These are phyloP conservation scores for Argopecten irradians DNA, from an alignment of 1,140 invertebrate genomes.

Conservation along the genomic window DNA sequence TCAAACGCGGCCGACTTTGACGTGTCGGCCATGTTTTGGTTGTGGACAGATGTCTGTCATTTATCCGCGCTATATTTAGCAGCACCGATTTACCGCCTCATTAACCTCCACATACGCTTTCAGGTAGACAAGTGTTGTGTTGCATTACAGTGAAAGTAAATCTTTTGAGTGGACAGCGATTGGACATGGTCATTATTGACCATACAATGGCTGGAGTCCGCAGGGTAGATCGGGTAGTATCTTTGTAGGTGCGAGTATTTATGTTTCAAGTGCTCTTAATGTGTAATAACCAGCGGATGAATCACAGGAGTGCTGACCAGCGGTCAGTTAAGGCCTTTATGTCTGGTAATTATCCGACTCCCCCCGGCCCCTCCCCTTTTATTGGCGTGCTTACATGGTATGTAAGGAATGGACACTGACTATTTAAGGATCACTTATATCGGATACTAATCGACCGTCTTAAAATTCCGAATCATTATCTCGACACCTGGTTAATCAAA, in stretches of 20 bases:
- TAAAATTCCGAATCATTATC: background rate
- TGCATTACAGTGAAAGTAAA: background rate
- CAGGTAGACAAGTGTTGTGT: background rate
- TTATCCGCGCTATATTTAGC: background rate
- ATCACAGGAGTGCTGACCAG: background rate
- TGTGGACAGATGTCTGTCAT: background rate
- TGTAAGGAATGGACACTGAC: background rate
- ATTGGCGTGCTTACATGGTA: background rate
- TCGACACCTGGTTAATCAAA: background rate
- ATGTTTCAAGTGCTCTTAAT: background rate
- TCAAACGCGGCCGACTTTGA: background rate
- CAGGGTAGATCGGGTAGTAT: background rate
- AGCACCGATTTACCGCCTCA: background rate
- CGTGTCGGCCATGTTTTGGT: background rate
- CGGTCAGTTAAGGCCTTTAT: background rate
- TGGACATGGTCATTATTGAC: constrained; percentile 21
- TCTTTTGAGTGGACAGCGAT: background rate
- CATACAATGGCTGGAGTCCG: background rate
- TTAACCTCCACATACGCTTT: background rate
- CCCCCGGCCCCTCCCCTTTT: constrained; percentile 2
- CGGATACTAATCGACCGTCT: background rate
- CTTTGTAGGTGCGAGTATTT: background rate
- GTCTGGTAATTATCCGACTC: constrained; percentile 8
- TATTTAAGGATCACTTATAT: background rate
- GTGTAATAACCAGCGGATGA: constrained; percentile 20